Conservation (phyloP, 2,888 invertebrate genomes). For the Cerastoderma edule region DNA sequence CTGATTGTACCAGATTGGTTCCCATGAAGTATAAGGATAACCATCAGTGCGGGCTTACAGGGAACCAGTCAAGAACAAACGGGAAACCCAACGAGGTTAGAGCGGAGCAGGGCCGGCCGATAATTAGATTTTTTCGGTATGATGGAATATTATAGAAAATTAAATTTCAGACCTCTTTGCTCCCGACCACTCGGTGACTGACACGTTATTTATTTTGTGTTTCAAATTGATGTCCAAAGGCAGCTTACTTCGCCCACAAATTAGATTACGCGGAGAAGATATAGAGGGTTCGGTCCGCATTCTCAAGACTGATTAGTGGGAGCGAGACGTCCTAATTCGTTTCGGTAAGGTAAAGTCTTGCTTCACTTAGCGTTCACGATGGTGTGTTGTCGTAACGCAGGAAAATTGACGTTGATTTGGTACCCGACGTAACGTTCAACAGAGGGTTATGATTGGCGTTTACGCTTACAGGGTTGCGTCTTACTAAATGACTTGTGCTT, state of each 20-base stretch:
- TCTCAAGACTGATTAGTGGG: constrained; percentile 48
- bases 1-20: too few relatives aligned
- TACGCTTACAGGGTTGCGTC: too few relatives aligned
- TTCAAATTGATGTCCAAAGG: constrained; percentile 60
- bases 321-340: constrained; percentile 49
- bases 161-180: constrained; percentile 59
- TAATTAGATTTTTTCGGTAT: constrained; percentile 60
- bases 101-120: constrained; percentile 17
- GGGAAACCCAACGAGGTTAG: constrained; percentile 39
- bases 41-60: constrained; percentile 29
- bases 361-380: constrained; percentile 17
- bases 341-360: constrained; percentile 17
- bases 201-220: constrained; percentile 62
- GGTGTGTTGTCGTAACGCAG: background rate
- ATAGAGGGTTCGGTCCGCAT: constrained; percentile 44
- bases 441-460: too few relatives aligned
- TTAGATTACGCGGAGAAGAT: constrained; percentile 57
- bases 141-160: constrained; percentile 63
- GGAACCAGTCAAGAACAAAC: constrained; percentile 46
- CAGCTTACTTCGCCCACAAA: constrained; percentile 45
- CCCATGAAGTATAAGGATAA: too few relatives aligned
- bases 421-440: too few relatives aligned
- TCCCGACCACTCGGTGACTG: constrained; percentile 54
- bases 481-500: too few relatives aligned
- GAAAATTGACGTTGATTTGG: too few relatives aligned